A percentile compares a stretch with the other conserved stretches of the same genome.
Conservation (phyloP, 2,113 vertebrate species). For the Sphyrna mokarran region DNA sequence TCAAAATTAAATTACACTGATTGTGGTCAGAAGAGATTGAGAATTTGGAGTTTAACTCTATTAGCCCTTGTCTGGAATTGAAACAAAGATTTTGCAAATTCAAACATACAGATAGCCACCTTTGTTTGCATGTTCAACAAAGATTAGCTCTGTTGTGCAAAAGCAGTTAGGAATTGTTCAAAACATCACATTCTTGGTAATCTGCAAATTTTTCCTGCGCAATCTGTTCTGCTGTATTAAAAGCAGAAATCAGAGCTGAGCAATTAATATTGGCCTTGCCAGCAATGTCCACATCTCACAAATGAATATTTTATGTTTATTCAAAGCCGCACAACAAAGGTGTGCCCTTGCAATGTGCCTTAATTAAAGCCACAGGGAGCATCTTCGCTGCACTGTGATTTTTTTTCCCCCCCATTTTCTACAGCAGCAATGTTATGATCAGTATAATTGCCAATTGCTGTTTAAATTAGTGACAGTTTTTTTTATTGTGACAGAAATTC, state of each 20-base stretch:
- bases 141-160: background rate
- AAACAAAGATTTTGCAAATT: background rate
- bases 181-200: background rate
- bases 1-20: no score
- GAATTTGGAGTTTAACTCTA: no score
- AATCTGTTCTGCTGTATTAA: background rate
- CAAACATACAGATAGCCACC: background rate
- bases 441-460: background rate
- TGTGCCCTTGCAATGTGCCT: background rate
- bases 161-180: background rate
- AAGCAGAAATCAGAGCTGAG: background rate
- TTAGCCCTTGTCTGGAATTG: background rate
- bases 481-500: background rate
- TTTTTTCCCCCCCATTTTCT: background rate
- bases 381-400: background rate
- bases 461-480: background rate
- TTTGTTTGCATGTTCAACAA: background rate
- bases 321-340: background rate
- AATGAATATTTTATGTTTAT: background rate
- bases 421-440: background rate
- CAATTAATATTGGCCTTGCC: background rate
- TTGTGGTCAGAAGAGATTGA: no score
- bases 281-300: background rate
- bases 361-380: background rate
- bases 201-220: background rate